Conservation (phyloP, 2,888 invertebrate genomes). For the Sphecodes monilicornis region DNA sequence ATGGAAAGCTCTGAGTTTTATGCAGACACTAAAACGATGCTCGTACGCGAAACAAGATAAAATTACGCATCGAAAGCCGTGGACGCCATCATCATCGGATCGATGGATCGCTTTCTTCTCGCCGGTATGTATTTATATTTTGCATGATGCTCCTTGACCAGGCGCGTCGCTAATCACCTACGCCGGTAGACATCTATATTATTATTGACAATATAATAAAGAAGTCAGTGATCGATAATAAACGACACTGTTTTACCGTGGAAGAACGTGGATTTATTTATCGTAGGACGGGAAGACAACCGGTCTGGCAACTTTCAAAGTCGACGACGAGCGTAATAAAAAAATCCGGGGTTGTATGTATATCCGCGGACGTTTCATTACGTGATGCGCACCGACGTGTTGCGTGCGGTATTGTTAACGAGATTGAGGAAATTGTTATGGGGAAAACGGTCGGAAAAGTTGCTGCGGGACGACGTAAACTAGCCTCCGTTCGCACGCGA, state of each 20-base stretch:
- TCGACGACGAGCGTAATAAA: conserved; percentile 53
- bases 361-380: conserved; percentile 45
- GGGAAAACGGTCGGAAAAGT: conserved; percentile 16
- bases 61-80: background rate
- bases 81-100: background rate
- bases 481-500: conserved; percentile 54
- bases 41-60: background rate
- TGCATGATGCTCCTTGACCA: background rate
- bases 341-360: conserved; percentile 46
- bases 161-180: conserved; percentile 31
- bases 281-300: conserved; percentile 58
- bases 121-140: conserved; percentile 10
- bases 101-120: background rate
- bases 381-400: conserved; percentile 55
- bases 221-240: conserved; percentile 60
- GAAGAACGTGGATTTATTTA: conserved; percentile 60
- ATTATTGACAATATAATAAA: conserved; percentile 56
- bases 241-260: conserved; percentile 58
- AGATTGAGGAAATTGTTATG: conserved; percentile 69
- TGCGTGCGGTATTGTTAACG: conserved; percentile 68
- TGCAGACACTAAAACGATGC: background rate
- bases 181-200: conserved; percentile 45
- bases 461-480: conserved; percentile 32
- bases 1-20: background rate
- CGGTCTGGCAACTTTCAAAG: conserved; percentile 64